Evolutionary conservation across 2,113 vertebrate genomes (phyloP), one percentile per base, ranked within the genome.

Genomic region (Petrocephalus zakoni): DNA sequence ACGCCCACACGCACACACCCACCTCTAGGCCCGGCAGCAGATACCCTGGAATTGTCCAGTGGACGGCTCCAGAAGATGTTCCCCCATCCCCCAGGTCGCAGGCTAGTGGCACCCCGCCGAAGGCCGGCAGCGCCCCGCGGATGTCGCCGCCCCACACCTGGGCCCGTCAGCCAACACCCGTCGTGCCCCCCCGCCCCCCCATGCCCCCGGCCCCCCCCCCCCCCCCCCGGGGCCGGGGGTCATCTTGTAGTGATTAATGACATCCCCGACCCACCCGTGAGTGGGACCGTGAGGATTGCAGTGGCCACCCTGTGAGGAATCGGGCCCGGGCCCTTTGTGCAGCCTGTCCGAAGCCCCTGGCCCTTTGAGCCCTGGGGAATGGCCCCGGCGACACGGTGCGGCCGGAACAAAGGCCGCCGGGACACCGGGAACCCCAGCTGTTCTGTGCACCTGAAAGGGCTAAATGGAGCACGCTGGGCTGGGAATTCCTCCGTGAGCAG

Each of bases 241-340:
- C 95, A 94, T 93, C 94, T 96, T 94, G 85, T 90, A 90, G 95
- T 97, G 97, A 97, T 96, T 96, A 96, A 97, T 97, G 96, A 94
- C n/a, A 42, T 86, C 82, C 89, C 90, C 34, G 42, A 83, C 81
- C 87, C 90, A 87, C 92, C 47, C 55, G 91, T 88, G 92, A 91
- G 92, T 93, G 93, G 95, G 87, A 93, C 82, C 91, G 92, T 92
- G 95, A 94, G 93, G 94, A 96, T 93, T 89, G 95, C 95, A 93
- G 34, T 94, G 95, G 93, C 94, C 94, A 94, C 95, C 95, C 95
- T 95, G 94, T 94, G 94, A 92, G 94, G 95, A 89, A 95, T 94
- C 96, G 95, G 96, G 96, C 94, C 95, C 94, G 94, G 94, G 94
- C 93, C 95, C 92, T 95, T 97, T 97, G 96, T 96, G 94, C 83